Conservation (phyloP, 2,113 vertebrate genomes). For the Brienomyrus longianalis region DNA sequence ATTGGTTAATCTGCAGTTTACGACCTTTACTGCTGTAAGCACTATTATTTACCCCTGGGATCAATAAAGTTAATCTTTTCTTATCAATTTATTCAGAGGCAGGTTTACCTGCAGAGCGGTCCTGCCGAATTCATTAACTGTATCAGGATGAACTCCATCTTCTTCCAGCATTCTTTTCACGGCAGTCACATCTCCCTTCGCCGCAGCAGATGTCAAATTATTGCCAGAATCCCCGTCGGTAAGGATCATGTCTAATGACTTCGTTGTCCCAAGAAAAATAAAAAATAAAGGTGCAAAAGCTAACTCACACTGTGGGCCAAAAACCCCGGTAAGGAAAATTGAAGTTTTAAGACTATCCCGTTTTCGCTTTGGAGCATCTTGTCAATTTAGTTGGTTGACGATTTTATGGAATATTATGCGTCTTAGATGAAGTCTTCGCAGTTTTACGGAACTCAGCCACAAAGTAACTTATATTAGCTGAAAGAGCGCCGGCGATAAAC, state of each 20-base stretch:
- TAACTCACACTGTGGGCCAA: neutral
- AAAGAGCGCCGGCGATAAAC: neutral
- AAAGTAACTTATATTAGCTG: neutral
- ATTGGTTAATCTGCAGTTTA: neutral
- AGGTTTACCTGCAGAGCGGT: conserved; percentile 75
- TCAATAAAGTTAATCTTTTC: neutral
- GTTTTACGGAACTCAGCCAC: neutral
- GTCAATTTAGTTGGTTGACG: neutral
- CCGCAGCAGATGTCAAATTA: conserved; percentile 72
- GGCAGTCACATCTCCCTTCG: conserved; percentile 63
- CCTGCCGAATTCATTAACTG: conserved; percentile 71
- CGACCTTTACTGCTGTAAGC: neutral
- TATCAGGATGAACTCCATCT: conserved; percentile 68
- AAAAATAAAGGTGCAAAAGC: neutral
- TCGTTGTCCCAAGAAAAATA: neutral
- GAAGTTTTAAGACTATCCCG: neutral
- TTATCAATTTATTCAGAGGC: neutral
- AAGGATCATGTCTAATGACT: conserved; percentile 60
- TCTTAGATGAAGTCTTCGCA: neutral
- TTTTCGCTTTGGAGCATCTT: neutral
- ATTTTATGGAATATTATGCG: neutral
- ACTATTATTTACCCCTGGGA: neutral
- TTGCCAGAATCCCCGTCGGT: conserved; percentile 67
- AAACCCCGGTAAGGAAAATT: neutral
- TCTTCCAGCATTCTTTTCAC: conserved; percentile 72